Base-by-base conservation (phyloP, 1,140 invertebrate genomes). In the Eriocheir sinensis region DNA sequence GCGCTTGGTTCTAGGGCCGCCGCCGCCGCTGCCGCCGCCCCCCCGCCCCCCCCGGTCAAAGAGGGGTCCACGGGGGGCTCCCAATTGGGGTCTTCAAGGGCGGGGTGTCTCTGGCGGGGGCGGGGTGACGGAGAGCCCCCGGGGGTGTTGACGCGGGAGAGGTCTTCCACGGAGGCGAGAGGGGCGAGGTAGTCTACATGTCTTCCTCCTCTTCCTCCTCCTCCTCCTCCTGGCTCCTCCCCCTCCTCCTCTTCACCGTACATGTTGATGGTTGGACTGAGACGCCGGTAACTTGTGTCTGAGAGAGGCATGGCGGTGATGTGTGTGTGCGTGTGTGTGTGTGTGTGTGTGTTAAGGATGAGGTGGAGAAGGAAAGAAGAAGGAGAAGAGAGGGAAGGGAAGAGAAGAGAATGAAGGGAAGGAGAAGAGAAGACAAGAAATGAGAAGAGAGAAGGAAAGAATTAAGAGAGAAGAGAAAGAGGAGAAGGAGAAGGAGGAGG, bases 131-230 rank as follows among this genome's bases (percentile, higher is more conserved):
- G 96, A 8, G 96, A 96, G 15, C 96, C 96, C 85, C 95, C 96
- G 3, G 96, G 96, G 15, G 96, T 96, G 91, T 95, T 95, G 32
- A 95, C 93, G 9, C 95, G 94, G 2, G 95, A 96, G 38, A 96
- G 89, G 60, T 96, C 96, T 91, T 96, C 96, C 90, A 96, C 95
- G 6, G 96, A 96, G 88, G 96, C 96, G 36, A 96, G 88, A 0
- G 96, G 96, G 15, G 96, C 96, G 27, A 96, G 41, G 38, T 94
- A 88, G 27, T 90, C 89, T n/a, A n/a, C n/a, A n/a, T n/a, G n/a
- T n/a, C n/a, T n/a, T n/a, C n/a, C n/a, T n/a, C n/a, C n/a, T n/a
- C n/a, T n/a, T 53, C 48, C 9, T 0, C 2, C 0, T 9, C 0
- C 12, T 95, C 94, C 17, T 90, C 79, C 38, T 96, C 95, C n/a